These are phyloP conservation scores for Nixonia krombeini DNA, from an alignment of 1,140 invertebrate genomes.

Conservation along the genomic window DNA sequence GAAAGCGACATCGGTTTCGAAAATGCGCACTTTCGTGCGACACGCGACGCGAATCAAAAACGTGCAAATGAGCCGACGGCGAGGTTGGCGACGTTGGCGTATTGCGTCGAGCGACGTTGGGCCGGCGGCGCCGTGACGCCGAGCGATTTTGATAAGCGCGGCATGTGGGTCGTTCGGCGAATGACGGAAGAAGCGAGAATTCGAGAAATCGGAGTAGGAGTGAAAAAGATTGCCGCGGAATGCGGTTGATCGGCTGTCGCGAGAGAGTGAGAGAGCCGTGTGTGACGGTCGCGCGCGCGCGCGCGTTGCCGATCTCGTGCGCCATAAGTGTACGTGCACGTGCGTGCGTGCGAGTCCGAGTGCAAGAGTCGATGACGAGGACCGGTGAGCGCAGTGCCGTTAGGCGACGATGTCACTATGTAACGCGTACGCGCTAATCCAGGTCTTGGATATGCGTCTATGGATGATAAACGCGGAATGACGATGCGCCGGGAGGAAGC, in stretches of 20 bases:
- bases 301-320: too few relatives aligned
- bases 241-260: slow-evolving; percentile 30
- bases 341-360: slow-evolving; percentile 9
- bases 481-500: slow-evolving; percentile 3
- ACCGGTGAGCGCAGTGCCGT: slow-evolving; percentile 46
- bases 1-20: too few relatives aligned
- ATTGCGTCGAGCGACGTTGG: too few relatives aligned
- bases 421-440: slow-evolving; percentile 28
- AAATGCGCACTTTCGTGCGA: too few relatives aligned
- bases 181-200: too few relatives aligned
- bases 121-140: too few relatives aligned
- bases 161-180: too few relatives aligned
- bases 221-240: slow-evolving; percentile 40
- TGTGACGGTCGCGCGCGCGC: background rate
- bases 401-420: slow-evolving; percentile 48
- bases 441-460: slow-evolving; percentile 32
- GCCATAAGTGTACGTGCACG: background rate
- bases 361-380: slow-evolving; percentile 26
- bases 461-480: slow-evolving; percentile 31
- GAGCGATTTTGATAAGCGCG: too few relatives aligned
- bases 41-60: too few relatives aligned
- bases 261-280: slow-evolving; percentile 9
- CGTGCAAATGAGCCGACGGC: too few relatives aligned
- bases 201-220: slow-evolving; percentile 18
- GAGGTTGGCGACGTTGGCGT: too few relatives aligned